A percentile compares a stretch with the other conserved stretches of the same genome.
Conservation (phyloP, 2,113 vertebrate genomes). For the Anarrhichthys ocellatus region DNA sequence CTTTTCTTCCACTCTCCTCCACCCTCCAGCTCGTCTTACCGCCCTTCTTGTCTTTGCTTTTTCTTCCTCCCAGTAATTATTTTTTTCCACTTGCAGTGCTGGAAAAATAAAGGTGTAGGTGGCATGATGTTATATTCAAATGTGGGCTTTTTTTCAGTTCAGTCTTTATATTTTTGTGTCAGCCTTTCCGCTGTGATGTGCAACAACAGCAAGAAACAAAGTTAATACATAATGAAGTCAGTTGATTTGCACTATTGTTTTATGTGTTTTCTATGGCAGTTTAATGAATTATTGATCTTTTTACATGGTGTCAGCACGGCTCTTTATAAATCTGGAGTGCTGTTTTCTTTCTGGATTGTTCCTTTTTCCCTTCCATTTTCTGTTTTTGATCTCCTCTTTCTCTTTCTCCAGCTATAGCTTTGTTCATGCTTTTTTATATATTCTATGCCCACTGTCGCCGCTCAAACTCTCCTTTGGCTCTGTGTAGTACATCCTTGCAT, state of each 20-base stretch:
- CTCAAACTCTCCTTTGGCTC: slow-evolving; percentile 28
- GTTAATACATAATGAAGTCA: slow-evolving; percentile 74
- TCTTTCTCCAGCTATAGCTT: slow-evolving; percentile 12
- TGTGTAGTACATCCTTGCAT: slow-evolving; percentile 20
- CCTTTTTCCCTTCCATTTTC: not conserved
- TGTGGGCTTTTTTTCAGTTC: slow-evolving; percentile 50
- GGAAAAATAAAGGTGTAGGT: slow-evolving; percentile 21
- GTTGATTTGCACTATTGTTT: slow-evolving; percentile 77
- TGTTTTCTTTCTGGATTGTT: slow-evolving; percentile 34
- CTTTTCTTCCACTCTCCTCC: slow-evolving; percentile 13
- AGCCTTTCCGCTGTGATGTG: slow-evolving; percentile 29
- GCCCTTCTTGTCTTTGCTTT: slow-evolving; percentile 7
- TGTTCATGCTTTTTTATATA: slow-evolving; percentile 13
- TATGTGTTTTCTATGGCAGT: slow-evolving; percentile 65
- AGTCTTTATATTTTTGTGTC: slow-evolving; percentile 36
- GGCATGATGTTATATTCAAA: slow-evolving; percentile 62
- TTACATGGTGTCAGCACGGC: slow-evolving; percentile 77
- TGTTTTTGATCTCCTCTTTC: slow-evolving; percentile 23
- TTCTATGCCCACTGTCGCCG: not conserved
- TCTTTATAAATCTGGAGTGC: slow-evolving; percentile 59
- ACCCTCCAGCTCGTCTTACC: slow-evolving; percentile 20
- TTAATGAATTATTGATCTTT: slow-evolving; percentile 85
- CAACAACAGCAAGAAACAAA: slow-evolving; percentile 45
- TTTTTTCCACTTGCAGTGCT: slow-evolving; percentile 48
- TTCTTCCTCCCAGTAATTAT: slow-evolving; percentile 1